Evolutionary conservation across 2,113 vertebrate species (phyloP).

Genomic region (Coregonus clupeaformis): DNA sequence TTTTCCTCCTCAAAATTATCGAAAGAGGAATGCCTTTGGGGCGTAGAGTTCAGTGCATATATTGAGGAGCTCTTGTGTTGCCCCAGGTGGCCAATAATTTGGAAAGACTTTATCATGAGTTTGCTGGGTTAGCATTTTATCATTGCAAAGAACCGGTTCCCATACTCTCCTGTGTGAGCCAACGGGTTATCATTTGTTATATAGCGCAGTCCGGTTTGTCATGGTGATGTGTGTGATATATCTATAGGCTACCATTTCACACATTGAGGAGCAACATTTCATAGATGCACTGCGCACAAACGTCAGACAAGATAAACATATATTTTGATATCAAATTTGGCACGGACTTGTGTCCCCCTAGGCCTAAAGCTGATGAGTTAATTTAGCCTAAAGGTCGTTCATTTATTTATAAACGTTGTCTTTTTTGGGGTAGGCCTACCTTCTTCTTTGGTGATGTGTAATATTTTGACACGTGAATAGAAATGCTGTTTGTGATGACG

Average conservation of each 20-base stretch:
- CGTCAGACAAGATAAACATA: background rate
- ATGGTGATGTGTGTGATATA: background rate
- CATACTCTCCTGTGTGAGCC: conserved; percentile 33
- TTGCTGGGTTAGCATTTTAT: conserved; percentile 17
- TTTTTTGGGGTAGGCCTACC: background rate
- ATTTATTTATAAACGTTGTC: too few relatives aligned
- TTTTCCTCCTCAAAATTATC: background rate
- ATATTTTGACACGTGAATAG: background rate
- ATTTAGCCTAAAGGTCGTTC: too few relatives aligned
- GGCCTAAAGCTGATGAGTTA: too few relatives aligned
- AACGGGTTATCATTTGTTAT: conserved; percentile 54
- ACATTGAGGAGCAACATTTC: background rate
- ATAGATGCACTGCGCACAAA: background rate
- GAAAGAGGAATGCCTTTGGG: background rate
- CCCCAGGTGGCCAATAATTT: background rate
- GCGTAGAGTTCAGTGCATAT: background rate
- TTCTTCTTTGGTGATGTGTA: background rate
- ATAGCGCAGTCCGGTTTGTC: conserved; percentile 29
- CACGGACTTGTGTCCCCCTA: too few relatives aligned
- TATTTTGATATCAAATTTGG: background rate
- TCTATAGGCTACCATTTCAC: background rate
- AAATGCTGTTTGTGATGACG: background rate
- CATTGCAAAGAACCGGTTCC: conserved; percentile 45
- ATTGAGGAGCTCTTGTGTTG: background rate
- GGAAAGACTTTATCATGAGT: conserved; percentile 39